Percentiles rank a stretch among this genome's conserved stretches.
Evolutionary conservation across 1,140 invertebrate genomes (phyloP).

Genomic region (Procambarus virginalis): DNA sequence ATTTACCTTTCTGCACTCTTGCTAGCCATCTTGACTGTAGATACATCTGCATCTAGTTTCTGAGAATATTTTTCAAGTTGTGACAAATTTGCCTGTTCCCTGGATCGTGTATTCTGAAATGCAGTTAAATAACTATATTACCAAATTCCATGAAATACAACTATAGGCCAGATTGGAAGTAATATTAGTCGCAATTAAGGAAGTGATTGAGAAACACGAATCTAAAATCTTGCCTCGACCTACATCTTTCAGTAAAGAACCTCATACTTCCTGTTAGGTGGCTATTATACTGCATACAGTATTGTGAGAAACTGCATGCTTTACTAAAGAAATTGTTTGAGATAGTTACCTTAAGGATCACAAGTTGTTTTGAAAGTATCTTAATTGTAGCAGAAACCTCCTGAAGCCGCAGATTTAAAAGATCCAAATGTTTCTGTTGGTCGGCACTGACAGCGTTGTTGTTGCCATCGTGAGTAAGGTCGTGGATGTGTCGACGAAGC

Average conservation of each 20-base stretch:
- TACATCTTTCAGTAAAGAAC: too few species aligned
- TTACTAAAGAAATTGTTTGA: background rate
- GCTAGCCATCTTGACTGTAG: slow-evolving; percentile 44
- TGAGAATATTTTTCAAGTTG: slow-evolving; percentile 13
- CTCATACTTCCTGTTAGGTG: too few species aligned
- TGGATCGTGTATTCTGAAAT: slow-evolving; percentile 30
- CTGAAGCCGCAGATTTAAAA: slow-evolving; percentile 23
- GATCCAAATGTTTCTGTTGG: slow-evolving; percentile 44
- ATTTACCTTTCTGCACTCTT: slow-evolving; percentile 49
- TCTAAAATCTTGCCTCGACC: too few species aligned
- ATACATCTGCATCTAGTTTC: slow-evolving; percentile 36
- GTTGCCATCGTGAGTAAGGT: slow-evolving; percentile 49
- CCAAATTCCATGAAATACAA: too few species aligned
- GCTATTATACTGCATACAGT: too few species aligned
- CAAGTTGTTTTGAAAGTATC: slow-evolving; percentile 46
- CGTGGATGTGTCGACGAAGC: slow-evolving; percentile 36
- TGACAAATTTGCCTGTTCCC: slow-evolving; percentile 34
- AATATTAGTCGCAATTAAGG: too few species aligned
- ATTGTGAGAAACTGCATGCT: too few species aligned
- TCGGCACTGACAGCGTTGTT: slow-evolving; percentile 38
- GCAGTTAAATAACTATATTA: background rate
- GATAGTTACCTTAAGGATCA: slow-evolving; percentile 37
- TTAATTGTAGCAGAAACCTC: slow-evolving; percentile 28
- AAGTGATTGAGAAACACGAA: too few species aligned
- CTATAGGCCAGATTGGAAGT: too few species aligned